Conservation (phyloP, 2,113 vertebrate species). For the Protobothrops flavoviridis region DNA sequence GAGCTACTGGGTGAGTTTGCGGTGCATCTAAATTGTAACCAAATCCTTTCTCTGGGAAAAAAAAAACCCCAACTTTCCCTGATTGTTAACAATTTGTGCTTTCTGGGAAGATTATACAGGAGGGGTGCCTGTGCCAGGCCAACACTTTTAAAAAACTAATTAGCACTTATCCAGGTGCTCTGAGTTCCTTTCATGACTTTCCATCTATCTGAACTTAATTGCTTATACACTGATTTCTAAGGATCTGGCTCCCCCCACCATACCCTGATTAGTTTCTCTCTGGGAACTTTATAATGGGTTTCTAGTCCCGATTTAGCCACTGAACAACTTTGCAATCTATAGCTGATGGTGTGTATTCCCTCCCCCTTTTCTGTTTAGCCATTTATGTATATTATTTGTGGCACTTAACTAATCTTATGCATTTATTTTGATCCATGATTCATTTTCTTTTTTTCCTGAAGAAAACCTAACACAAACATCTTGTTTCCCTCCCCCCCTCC, state of each 20-base stretch:
- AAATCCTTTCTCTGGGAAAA: conserved; percentile 43
- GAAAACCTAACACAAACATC: conserved; percentile 30
- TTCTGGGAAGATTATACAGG: conserved; percentile 33
- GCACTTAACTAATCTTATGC: conserved; percentile 30
- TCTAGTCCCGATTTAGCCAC: conserved; percentile 46
- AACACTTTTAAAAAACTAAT: conserved; percentile 34
- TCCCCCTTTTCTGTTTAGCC: background rate
- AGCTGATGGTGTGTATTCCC: conserved; percentile 9
- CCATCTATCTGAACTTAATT: conserved; percentile 41
- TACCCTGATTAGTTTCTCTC: conserved; percentile 42
- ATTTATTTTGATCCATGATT: background rate
- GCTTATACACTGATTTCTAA: conserved; percentile 55
- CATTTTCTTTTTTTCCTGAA: conserved; percentile 13
- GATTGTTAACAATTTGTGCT: conserved; percentile 53
- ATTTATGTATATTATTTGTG: conserved; percentile 26
- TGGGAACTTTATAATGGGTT: conserved; percentile 58
- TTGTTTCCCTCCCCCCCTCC: conserved; percentile 44
- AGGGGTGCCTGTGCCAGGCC: conserved; percentile 43
- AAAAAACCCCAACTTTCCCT: background rate
- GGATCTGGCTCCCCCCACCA: conserved; percentile 37
- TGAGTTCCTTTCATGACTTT: conserved; percentile 27
- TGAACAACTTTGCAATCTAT: conserved; percentile 50
- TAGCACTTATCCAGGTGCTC: conserved; percentile 40
- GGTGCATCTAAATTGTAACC: conserved; percentile 56
- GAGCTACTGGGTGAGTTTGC: conserved; percentile 1